These are phyloP conservation scores for Cinclus mexicanus DNA, from an alignment of 2,113 vertebrate species.

Conservation along the genomic window DNA sequence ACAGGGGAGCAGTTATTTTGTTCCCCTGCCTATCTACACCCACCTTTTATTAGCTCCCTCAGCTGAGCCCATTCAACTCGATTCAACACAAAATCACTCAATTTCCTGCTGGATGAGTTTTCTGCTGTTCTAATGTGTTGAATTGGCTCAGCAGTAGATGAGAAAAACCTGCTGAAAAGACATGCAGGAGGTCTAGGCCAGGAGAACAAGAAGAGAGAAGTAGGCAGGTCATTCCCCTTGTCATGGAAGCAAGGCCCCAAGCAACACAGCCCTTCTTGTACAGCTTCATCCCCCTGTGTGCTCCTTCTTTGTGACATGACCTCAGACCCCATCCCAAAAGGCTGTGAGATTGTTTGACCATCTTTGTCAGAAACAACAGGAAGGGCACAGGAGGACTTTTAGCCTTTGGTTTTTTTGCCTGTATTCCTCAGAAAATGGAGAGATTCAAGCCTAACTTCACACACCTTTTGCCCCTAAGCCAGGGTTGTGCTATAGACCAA, in stretches of 20 bases:
- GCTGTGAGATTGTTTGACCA: not conserved
- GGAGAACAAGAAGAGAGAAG: not conserved
- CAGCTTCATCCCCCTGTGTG: not conserved
- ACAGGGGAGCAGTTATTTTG: not conserved
- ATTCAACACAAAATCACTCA: not conserved
- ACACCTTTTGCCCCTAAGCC: not conserved
- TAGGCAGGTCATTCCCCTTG: not conserved
- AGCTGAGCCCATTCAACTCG: not conserved
- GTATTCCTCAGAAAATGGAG: not conserved
- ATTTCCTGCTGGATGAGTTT: not conserved
- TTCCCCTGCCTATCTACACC: rapidly evolving
- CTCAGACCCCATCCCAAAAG: not conserved
- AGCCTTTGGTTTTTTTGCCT: not conserved
- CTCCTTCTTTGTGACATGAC: rapidly evolving
- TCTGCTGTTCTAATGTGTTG: not conserved
- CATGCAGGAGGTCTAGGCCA: not conserved
- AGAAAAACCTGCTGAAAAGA: not conserved
- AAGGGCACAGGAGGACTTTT: not conserved
- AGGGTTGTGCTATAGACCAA: not conserved
- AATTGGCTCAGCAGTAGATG: not conserved
- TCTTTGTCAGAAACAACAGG: not conserved
- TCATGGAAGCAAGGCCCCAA: not conserved
- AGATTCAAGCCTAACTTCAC: not conserved
- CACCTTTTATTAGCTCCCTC: not conserved
- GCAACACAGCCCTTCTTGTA: not conserved